Conservation (phyloP, 2,113 vertebrate species). For the Psilopsiagon aurifrons region DNA sequence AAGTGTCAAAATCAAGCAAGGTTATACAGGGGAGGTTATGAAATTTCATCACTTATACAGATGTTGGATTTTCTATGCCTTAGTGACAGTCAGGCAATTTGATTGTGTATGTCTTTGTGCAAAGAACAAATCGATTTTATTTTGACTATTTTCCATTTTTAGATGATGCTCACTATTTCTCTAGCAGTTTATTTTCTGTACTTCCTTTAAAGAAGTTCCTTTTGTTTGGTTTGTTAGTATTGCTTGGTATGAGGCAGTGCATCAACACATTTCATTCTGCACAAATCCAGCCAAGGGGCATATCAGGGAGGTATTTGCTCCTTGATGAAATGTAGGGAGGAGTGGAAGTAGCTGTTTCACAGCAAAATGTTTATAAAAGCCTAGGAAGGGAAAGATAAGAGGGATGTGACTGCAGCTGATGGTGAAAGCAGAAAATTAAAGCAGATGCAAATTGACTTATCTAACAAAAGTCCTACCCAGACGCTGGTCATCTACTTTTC, state of each 20-base stretch:
- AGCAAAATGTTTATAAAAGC: background rate
- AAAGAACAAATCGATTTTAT: background rate
- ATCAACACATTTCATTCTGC: background rate
- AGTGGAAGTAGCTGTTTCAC: background rate
- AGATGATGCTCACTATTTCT: background rate
- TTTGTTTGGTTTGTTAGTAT: background rate
- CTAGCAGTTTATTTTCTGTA: background rate
- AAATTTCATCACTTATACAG: slow-evolving; percentile 64
- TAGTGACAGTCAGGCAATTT: slow-evolving; percentile 1
- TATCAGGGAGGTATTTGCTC: background rate
- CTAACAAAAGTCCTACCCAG: background rate
- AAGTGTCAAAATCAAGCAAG: slow-evolving; percentile 63
- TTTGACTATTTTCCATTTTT: background rate
- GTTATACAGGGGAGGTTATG: slow-evolving; percentile 50
- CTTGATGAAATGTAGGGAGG: background rate
- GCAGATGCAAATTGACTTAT: background rate
- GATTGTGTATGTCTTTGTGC: background rate
- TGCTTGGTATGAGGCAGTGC: background rate
- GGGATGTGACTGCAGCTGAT: background rate
- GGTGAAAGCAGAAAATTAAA: background rate
- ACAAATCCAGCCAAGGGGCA: background rate
- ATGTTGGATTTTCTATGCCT: slow-evolving; percentile 5
- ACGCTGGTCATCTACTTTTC: background rate
- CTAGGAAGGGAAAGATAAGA: background rate
- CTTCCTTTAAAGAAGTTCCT: background rate